Conservation (phyloP, 1,140 invertebrate species). For the Trichonephila clavipes region DNA sequence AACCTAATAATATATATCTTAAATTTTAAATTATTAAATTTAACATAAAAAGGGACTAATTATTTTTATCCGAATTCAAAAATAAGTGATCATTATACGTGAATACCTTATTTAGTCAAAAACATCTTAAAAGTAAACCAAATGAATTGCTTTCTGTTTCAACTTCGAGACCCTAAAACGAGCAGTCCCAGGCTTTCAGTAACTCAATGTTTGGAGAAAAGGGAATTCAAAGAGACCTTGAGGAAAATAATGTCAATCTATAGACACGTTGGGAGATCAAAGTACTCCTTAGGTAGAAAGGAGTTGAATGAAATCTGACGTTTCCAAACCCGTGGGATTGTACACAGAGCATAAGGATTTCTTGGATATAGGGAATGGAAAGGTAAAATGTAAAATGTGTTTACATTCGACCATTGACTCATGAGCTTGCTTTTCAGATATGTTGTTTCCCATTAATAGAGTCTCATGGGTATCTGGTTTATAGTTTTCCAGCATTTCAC, state of each 20-base stretch:
- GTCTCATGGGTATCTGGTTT: conserved; percentile 23
- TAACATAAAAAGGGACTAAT: too few relatives aligned
- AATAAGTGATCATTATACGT: too few relatives aligned
- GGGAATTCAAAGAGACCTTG: neutral
- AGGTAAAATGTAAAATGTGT: conserved; percentile 43
- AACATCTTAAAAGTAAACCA: too few relatives aligned
- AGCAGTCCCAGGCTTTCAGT: neutral
- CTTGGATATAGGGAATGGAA: neutral
- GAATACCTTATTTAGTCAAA: too few relatives aligned
- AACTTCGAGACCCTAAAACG: neutral
- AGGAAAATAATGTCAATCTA: conserved; percentile 55
- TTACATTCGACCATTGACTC: conserved; percentile 53
- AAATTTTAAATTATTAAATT: too few relatives aligned
- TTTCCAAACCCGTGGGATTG: conserved; percentile 33
- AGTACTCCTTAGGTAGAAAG: conserved; percentile 42
- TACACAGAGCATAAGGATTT: neutral
- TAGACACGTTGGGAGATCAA: conserved; percentile 54
- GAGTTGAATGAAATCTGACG: conserved; percentile 56
- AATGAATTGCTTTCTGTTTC: neutral
- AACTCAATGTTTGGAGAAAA: neutral
- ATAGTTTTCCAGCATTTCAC: neutral
- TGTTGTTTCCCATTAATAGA: conserved; percentile 26
- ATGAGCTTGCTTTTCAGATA: conserved; percentile 37
- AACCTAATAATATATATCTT: too few relatives aligned
- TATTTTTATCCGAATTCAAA: too few relatives aligned